Evolutionary conservation across 1,140 invertebrate species (phyloP).

Genomic region (Atopsyche davidsoni): DNA sequence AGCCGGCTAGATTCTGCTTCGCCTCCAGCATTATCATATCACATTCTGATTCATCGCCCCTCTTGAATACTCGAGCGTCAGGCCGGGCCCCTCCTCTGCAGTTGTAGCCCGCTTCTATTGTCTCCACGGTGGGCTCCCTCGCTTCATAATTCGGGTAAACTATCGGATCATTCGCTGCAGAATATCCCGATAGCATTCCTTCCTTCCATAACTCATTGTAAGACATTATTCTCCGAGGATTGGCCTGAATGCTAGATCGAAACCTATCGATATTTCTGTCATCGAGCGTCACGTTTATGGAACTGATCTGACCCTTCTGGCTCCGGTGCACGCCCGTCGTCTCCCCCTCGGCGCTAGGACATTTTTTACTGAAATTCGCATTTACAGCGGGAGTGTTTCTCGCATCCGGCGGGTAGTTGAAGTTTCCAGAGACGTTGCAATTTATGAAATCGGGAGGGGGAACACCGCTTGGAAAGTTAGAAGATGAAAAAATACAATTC

Average conservation of each 20-base stretch:
- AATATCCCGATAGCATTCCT: constrained; percentile 20
- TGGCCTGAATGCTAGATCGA: constrained; percentile 4
- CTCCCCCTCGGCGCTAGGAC: constrained; percentile 3
- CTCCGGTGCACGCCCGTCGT: constrained; percentile 13
- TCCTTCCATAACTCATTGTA: constrained; percentile 26
- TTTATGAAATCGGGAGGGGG: constrained; percentile 20
- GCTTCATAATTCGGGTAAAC: constrained; percentile 18
- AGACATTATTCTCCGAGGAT: constrained; percentile 24
- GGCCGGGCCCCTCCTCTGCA: constrained; percentile 30
- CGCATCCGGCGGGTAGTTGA: constrained; percentile 23
- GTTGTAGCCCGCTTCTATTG: constrained; percentile 21
- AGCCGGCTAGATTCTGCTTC: constrained; percentile 35
- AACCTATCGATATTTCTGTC: constrained; percentile 16
- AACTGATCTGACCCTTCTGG: constrained; percentile 7
- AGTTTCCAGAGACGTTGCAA: constrained; percentile 19
- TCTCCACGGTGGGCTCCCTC: constrained; percentile 23
- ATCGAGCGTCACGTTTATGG: constrained; percentile 16
- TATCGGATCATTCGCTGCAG: constrained; percentile 19
- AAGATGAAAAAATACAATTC: constrained; percentile 41
- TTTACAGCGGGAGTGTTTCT: constrained; percentile 14
- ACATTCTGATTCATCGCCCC: constrained; percentile 31
- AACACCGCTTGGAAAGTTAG: constrained; percentile 36
- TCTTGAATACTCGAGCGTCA: constrained; percentile 37
- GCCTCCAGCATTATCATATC: constrained; percentile 38
- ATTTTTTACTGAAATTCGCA: constrained; percentile 4